phyloP scores from a whole-genome alignment of 1,140 invertebrate species.

The Holcopasites calliopsidis region DNA sequence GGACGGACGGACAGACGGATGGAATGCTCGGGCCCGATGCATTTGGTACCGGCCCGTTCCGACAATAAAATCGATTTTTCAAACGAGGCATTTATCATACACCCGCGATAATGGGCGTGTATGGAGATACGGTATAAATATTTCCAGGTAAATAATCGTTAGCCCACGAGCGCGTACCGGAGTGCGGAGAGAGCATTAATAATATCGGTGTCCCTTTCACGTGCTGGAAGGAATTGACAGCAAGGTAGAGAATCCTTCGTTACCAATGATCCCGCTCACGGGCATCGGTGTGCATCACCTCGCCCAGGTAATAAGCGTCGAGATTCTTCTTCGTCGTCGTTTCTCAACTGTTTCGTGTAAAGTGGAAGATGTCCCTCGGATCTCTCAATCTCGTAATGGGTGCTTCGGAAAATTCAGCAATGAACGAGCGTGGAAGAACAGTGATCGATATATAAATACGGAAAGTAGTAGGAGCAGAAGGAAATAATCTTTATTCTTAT shows the following conservation, averaged over 20 bases:
- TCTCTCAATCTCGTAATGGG: no score
- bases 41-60: conserved; percentile 31
- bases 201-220: conserved; percentile 54
- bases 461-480: no score
- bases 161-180: conserved; percentile 55
- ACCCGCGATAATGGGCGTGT: conserved; percentile 59
- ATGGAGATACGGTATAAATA: conserved; percentile 62
- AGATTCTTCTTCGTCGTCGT: neutral
- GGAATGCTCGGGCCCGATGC: conserved; percentile 48
- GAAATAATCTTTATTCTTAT: no score
- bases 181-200: conserved; percentile 59
- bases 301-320: conserved; percentile 3
- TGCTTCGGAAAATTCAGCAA: neutral
- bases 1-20: conserved; percentile 28
- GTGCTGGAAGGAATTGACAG: conserved; percentile 36
- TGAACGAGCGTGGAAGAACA: no score
- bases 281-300: no score
- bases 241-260: conserved; percentile 42
- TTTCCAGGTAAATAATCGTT: conserved; percentile 67
- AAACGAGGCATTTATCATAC: conserved; percentile 61
- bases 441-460: no score
- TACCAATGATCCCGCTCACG: conserved; percentile 1
- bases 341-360: neutral
- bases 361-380: neutral
- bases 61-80: conserved; percentile 68